Evolutionary conservation across 2,888 invertebrate genomes (phyloP).

Genomic region (Apotomis betuletana): DNA sequence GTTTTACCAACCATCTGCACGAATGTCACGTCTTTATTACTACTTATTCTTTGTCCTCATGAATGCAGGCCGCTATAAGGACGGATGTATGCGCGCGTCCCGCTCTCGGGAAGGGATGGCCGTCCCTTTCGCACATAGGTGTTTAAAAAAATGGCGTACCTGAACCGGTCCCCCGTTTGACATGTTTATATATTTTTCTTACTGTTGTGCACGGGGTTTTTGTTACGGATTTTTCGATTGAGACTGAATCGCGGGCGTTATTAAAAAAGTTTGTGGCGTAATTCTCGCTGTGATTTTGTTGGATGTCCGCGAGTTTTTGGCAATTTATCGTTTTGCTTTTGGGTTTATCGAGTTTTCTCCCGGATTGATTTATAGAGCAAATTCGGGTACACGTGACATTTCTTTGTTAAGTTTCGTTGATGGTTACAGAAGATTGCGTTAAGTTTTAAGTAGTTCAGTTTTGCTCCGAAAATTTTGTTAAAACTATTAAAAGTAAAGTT

Average conservation of each 20-base stretch:
- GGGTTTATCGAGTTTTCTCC: conserved; percentile 48
- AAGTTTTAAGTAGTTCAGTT: conserved; percentile 39
- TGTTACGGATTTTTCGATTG: conserved; percentile 78
- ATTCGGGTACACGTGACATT: conserved; percentile 27
- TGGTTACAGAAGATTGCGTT: conserved; percentile 29
- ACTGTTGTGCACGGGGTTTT: conserved; percentile 69
- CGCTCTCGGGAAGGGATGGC: conserved; percentile 65
- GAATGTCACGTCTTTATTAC: conserved; percentile 82
- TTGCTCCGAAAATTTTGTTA: conserved; percentile 1
- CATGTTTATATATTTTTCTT: conserved; percentile 82
- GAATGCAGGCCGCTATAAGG: conserved; percentile 69
- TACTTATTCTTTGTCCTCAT: conserved; percentile 81
- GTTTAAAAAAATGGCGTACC: conserved; percentile 82
- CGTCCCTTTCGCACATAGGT: conserved; percentile 76
- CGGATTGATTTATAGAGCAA: conserved; percentile 42
- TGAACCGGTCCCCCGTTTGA: conserved; percentile 74
- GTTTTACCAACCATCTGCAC: conserved; percentile 82
- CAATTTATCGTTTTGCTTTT: conserved; percentile 56
- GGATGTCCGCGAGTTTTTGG: conserved; percentile 63
- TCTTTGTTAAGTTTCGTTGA: conserved; percentile 29
- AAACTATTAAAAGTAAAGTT: conserved; percentile 24
- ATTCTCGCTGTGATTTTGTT: conserved; percentile 71
- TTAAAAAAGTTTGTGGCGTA: conserved; percentile 79
- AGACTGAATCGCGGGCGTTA: conserved; percentile 77
- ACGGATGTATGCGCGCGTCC: conserved; percentile 55